Percentiles rank a stretch among this genome's conserved stretches.
These are phyloP conservation scores for Mechanitis mazaeus DNA, from an alignment of 2,888 invertebrate species.

Conservation along the genomic window DNA sequence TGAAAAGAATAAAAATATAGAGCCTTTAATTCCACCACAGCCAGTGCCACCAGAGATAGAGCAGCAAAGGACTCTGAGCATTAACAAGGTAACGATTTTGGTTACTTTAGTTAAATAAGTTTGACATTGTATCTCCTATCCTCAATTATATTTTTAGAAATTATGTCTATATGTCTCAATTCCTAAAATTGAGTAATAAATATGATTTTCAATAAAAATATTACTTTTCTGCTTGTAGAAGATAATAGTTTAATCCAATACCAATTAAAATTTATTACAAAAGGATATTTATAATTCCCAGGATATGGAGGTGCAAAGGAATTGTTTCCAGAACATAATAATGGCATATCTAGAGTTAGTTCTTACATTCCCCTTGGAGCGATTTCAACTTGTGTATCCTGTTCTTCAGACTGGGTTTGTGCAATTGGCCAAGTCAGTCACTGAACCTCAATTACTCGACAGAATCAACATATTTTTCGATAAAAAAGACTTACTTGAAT, in stretches of 20 bases:
- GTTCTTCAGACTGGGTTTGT: conserved; percentile 63
- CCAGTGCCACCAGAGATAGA: conserved; percentile 89
- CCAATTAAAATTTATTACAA: too few species aligned
- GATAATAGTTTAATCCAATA: too few species aligned
- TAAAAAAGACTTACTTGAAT: conserved; percentile 68
- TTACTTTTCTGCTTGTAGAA: too few species aligned
- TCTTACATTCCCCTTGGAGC: conserved; percentile 78
- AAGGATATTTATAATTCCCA: conserved; percentile 43
- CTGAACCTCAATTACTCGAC: conserved; percentile 67
- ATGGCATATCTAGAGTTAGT: conserved; percentile 89
- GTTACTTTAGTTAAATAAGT: too few species aligned
- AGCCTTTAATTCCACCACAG: conserved; percentile 78
- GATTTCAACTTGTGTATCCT: conserved; percentile 72
- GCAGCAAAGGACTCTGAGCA: conserved; percentile 87
- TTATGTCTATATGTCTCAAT: too few species aligned
- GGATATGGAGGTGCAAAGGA: conserved; percentile 91
- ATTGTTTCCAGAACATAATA: conserved; percentile 90
- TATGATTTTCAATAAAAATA: too few species aligned
- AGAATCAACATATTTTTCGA: conserved; percentile 75
- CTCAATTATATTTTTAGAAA: too few species aligned
- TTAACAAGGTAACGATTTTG: conserved; percentile 80
- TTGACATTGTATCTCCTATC: too few species aligned
- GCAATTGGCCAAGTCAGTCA: conserved; percentile 66
- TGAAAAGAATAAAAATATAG: conserved; percentile 54
- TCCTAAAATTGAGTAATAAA: too few species aligned